Percentiles rank a stretch among this genome's conserved stretches.
These are phyloP conservation scores for Panzeria rudis DNA, from an alignment of 2,888 invertebrate species.

Conservation along the genomic window DNA sequence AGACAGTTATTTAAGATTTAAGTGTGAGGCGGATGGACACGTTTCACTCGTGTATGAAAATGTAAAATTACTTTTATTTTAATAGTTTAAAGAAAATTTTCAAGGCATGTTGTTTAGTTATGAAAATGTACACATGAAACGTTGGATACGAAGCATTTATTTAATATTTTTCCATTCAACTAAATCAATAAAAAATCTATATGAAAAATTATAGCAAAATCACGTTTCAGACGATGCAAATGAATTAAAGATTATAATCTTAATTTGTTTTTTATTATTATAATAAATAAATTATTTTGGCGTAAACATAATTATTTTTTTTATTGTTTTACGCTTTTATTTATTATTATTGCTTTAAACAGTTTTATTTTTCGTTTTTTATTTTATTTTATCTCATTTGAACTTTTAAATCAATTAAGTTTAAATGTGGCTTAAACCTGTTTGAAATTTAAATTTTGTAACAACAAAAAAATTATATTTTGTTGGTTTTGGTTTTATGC, in stretches of 20 bases:
- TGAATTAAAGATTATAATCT: neutral
- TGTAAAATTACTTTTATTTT: neutral
- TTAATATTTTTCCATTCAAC: neutral
- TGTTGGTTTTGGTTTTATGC: conserved; percentile 6
- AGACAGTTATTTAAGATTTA: conserved; percentile 9
- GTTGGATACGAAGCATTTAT: neutral
- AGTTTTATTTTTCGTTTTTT: neutral
- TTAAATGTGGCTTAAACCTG: conserved; percentile 54
- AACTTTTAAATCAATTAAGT: conserved; percentile 46
- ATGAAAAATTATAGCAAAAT: conserved; percentile 1
- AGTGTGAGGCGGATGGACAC: neutral
- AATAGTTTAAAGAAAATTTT: neutral
- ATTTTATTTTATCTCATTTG: conserved; percentile 15
- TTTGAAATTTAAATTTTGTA: conserved; percentile 35
- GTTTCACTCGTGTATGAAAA: neutral
- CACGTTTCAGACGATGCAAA: neutral
- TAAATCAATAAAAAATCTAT: neutral
- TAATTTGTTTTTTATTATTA: neutral
- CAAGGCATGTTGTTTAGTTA: neutral
- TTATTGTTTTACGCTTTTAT: conserved; percentile 7
- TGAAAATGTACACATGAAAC: neutral
- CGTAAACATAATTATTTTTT: neutral
- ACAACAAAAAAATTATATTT: neutral
- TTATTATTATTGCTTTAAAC: neutral
- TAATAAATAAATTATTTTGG: neutral